A percentile compares a stretch with the other conserved stretches of the same genome.
Evolutionary conservation across 2,888 invertebrate genomes (phyloP).

Genomic region (Blastobasis adustella): DNA sequence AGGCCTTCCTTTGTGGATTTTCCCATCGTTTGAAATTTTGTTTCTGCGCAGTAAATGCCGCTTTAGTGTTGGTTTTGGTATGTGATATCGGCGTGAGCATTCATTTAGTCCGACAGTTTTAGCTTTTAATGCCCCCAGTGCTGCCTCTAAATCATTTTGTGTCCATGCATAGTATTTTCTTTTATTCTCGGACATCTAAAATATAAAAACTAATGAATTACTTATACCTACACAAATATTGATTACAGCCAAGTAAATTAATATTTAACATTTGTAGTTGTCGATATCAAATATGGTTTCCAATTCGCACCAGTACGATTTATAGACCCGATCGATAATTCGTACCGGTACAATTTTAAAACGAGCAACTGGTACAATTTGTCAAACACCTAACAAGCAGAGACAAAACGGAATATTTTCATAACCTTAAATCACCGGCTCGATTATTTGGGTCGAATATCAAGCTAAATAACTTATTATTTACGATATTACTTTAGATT

Average conservation of each 20-base stretch:
- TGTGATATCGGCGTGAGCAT: constrained; percentile 1
- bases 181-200: constrained; percentile 1
- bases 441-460: background rate
- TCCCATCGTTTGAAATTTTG: constrained; percentile 1
- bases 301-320: constrained; percentile 2
- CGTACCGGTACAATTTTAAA: constrained; percentile 2
- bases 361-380: constrained; percentile 3
- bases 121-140: constrained; percentile 1
- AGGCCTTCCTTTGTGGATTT: background rate
- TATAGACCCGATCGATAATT: constrained; percentile 2
- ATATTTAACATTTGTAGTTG: background rate
- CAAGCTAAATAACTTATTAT: background rate
- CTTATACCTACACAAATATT: background rate
- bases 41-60: background rate
- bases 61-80: constrained; percentile 2
- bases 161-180: constrained; percentile 2
- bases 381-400: background rate
- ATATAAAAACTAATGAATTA: background rate
- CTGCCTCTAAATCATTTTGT: constrained; percentile 2
- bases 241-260: background rate
- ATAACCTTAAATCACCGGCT: background rate
- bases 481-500: background rate
- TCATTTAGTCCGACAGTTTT: constrained; percentile 1
- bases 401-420: background rate
- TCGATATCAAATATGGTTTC: constrained; percentile 1